phyloP scores from a whole-genome alignment of 2,113 vertebrate species.

The Ceuthmochares aereus region DNA sequence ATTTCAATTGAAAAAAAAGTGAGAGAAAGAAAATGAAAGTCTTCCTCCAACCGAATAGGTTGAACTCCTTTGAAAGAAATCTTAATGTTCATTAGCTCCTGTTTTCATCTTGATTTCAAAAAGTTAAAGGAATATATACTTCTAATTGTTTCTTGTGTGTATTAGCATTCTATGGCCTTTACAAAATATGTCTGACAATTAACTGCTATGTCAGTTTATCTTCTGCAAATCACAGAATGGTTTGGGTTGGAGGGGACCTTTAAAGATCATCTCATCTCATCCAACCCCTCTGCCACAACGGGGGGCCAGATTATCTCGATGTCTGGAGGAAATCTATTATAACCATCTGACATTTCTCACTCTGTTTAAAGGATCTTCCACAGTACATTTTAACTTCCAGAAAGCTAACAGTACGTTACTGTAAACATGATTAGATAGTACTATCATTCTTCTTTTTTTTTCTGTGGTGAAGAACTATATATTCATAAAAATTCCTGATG shows the following conservation, averaged over 20 bases:
- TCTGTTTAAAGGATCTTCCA: not conserved
- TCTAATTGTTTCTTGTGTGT: not conserved
- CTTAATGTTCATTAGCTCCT: not conserved
- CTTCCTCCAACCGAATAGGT: not conserved
- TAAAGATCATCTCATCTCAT: not conserved
- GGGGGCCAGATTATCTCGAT: not conserved
- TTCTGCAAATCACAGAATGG: not conserved
- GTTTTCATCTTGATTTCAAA: not conserved
- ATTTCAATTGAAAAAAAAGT: not conserved
- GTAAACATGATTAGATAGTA: not conserved
- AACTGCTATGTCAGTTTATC: not conserved
- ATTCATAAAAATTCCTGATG: not conserved
- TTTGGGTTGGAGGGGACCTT: not conserved
- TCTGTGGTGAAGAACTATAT: not conserved
- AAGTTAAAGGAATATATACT: slow-evolving; percentile 11
- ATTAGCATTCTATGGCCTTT: not conserved
- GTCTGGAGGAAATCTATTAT: not conserved
- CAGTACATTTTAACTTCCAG: not conserved
- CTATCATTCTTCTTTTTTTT: not conserved
- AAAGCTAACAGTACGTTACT: slow-evolving; percentile 1
- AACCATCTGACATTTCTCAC: not conserved
- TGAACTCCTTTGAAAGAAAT: not conserved
- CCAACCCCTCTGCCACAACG: not conserved
- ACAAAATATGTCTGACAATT: not conserved
- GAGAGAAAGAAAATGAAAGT: not conserved